Evolutionary conservation across 2,797 vertebrate species (phyloP).

Genomic region (Alexandromys oeconomus): DNA sequence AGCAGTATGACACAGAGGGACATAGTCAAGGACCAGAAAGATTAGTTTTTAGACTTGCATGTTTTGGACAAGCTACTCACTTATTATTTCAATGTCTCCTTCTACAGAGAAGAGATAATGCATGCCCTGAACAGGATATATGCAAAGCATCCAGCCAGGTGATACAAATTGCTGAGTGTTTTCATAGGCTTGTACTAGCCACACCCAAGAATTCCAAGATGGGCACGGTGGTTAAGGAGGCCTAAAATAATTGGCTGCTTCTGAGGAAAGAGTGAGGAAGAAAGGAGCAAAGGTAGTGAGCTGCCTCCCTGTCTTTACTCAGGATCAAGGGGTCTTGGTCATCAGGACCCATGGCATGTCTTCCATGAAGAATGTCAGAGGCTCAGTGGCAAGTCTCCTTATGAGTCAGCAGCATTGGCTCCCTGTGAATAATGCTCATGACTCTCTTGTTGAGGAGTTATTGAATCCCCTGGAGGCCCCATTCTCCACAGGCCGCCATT

Average conservation of each 20-base stretch:
- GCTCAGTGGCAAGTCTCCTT: not conserved
- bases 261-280: not conserved
- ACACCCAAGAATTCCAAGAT: not conserved
- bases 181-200: too few species aligned
- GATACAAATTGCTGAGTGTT: not conserved
- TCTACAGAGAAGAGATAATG: not conserved
- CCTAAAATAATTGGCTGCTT: not conserved
- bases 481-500: not conserved
- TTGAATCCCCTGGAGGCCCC: not conserved
- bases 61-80: not conserved
- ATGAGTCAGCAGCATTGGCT: not conserved
- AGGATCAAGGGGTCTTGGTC: not conserved
- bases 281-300: not conserved
- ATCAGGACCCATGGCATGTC: not conserved
- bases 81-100: not conserved
- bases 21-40: not conserved
- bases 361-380: not conserved
- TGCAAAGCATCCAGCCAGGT: not conserved
- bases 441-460: not conserved
- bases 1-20: not conserved
- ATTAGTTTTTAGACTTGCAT: not conserved
- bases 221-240: not conserved
- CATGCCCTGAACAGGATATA: not conserved
- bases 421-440: not conserved
- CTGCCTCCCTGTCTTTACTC: not conserved